Base-by-base conservation (phyloP, 2,888 invertebrate species). In the Brenthis ino region DNA sequence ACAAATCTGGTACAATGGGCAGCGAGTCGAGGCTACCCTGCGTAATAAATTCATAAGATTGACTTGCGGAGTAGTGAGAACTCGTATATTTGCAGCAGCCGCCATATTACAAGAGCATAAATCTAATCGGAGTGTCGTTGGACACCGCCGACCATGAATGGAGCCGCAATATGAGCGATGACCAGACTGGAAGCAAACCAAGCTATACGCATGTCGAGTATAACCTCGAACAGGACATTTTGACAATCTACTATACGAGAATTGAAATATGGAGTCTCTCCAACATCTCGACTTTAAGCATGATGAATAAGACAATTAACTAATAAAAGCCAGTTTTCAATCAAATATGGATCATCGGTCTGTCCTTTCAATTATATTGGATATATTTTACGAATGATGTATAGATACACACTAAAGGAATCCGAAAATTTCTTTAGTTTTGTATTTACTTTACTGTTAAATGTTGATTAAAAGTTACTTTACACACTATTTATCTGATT, bases 21-120 rank as follows among this genome's bases (percentile, higher is more conserved):
- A 85, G 84, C 85, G 86, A 84, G 79, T 80, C 79, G 80, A 73
- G 74, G 75, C 79, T 80, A 76, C 74, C 74, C 79, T 77, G 68
- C 79, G 85, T 88, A 90, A 91, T 91, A 91, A 91, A 91, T 91
- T 89, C 86, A 88, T 86, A 85, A 86, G 84, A 84, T 82, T 87
- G 89, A 87, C 88, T 86, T 79, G 77, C 76, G 74, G 75, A 79
- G 81, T 87, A 87, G 90, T 91, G 91, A 91, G 89, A 91, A 90
- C 83, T 85, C 85, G 83, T 87, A 83, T 87, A 85, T 88, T 85
- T 85, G 87, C 90, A 88, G 90, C 85, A 90, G 91, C 90, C 88
- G 90, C 85, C 83, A 82, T 77, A 82, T 85, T 85, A 87, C 82
- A 79, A 78, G 81, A 76, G 83, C 85, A 92, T 92, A 92, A 92